These are phyloP conservation scores for Myrmecophaga tridactyla DNA, from an alignment of 2,113 vertebrate species.

Conservation along the genomic window DNA sequence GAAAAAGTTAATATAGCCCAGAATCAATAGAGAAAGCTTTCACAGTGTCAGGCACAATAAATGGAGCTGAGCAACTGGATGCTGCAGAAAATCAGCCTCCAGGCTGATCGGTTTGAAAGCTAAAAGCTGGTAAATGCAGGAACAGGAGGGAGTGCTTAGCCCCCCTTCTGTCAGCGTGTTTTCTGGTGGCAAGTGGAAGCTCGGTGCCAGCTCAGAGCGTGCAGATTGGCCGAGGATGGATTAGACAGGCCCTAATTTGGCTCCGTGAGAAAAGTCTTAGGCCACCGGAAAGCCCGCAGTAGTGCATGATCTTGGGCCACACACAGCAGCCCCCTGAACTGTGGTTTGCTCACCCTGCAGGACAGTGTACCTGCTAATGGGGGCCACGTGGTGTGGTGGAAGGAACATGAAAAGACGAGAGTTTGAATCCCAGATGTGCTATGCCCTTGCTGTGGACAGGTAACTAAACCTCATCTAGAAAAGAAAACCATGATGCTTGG, in stretches of 20 bases:
- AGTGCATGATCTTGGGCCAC: background rate
- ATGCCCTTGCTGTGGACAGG: rapidly evolving
- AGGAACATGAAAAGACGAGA: background rate
- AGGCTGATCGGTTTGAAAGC: background rate
- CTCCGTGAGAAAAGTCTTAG: background rate
- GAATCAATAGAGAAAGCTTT: constrained; percentile 62
- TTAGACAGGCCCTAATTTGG: background rate
- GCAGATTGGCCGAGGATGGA: background rate
- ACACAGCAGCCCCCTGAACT: rapidly evolving
- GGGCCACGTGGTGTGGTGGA: rapidly evolving
- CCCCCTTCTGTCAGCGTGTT: background rate
- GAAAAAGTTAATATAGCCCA: background rate
- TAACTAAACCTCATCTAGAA: background rate
- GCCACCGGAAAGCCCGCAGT: rapidly evolving
- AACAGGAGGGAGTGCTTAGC: background rate
- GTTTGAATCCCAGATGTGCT: background rate
- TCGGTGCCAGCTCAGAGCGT: background rate
- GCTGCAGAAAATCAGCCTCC: constrained; percentile 59
- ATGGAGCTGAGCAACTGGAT: constrained; percentile 57
- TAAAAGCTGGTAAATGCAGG: background rate
- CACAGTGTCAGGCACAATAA: constrained; percentile 68
- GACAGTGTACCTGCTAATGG: rapidly evolving
- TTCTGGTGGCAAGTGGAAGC: background rate
- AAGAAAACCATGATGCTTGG: background rate
- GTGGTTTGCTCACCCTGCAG: rapidly evolving